These are phyloP conservation scores for Ceramica pisi DNA, from an alignment of 2,888 invertebrate species.

Conservation along the genomic window DNA sequence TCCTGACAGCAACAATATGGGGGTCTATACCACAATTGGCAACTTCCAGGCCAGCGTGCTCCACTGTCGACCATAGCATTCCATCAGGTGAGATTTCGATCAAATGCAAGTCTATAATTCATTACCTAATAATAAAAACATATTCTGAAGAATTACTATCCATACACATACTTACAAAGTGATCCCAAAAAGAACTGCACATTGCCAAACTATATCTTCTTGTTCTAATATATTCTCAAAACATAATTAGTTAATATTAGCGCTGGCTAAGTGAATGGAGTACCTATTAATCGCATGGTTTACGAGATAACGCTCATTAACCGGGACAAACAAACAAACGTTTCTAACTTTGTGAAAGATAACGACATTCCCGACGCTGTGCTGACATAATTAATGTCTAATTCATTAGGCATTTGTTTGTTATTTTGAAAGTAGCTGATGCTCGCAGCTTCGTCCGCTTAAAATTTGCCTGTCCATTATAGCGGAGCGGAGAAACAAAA, in stretches of 20 bases:
- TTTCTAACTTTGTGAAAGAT: slow-evolving; percentile 62
- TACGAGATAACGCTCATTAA: slow-evolving; percentile 63
- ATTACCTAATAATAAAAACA: too few species aligned
- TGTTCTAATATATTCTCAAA: slow-evolving; percentile 20
- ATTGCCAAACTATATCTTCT: slow-evolving; percentile 9
- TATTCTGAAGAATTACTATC: not conserved
- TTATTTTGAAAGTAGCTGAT: slow-evolving; percentile 20
- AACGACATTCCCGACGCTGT: slow-evolving; percentile 67
- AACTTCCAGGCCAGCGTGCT: too few species aligned
- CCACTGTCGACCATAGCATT: too few species aligned
- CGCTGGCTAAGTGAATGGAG: slow-evolving; percentile 54
- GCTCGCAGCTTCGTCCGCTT: not conserved
- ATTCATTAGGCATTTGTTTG: slow-evolving; percentile 41
- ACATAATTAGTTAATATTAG: slow-evolving; percentile 48
- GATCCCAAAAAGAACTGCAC: not conserved
- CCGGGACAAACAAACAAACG: slow-evolving; percentile 73
- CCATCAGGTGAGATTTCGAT: too few species aligned
- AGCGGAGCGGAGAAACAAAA: too few species aligned
- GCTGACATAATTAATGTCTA: slow-evolving; percentile 40
- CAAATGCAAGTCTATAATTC: too few species aligned
- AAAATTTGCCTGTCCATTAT: too few species aligned
- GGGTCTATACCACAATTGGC: too few species aligned
- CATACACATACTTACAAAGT: not conserved
- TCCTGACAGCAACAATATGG: too few species aligned
- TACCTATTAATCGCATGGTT: slow-evolving; percentile 56